Conservation (phyloP, 2,113 vertebrate species). For the Ellobius talpinus region DNA sequence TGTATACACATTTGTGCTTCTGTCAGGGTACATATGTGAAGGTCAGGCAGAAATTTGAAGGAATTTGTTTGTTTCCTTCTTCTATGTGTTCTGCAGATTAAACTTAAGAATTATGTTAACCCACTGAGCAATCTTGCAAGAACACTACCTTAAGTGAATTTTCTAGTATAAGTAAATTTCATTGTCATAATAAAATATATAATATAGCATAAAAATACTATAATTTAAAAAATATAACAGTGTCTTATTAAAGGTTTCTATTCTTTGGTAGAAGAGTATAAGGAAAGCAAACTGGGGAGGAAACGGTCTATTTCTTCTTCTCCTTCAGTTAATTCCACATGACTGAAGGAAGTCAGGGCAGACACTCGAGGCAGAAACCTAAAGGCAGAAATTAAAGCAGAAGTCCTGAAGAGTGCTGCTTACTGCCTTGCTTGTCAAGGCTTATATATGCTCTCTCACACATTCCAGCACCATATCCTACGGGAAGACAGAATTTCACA, state of each 20-base stretch:
- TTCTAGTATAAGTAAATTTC: neutral
- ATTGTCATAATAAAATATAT: neutral
- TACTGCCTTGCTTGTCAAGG: neutral
- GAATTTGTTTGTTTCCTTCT: neutral
- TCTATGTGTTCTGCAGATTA: neutral
- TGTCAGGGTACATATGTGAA: neutral
- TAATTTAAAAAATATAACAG: neutral
- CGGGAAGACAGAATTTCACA: neutral
- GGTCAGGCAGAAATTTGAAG: neutral
- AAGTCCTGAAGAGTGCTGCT: neutral
- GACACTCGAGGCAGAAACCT: neutral
- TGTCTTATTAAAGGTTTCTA: neutral
- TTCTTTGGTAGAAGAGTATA: neutral
- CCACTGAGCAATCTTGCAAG: neutral
- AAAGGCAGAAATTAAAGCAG: neutral
- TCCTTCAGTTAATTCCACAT: neutral
- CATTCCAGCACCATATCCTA: neutral
- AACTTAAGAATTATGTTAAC: neutral
- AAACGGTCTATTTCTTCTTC: neutral
- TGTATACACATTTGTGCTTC: rapidly evolving
- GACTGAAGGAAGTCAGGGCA: neutral
- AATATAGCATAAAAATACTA: neutral
- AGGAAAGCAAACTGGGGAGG: neutral
- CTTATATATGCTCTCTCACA: neutral
- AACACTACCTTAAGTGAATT: neutral